Base-by-base conservation (phyloP, 2,888 invertebrate species). In the Eretmocerus hayati region DNA sequence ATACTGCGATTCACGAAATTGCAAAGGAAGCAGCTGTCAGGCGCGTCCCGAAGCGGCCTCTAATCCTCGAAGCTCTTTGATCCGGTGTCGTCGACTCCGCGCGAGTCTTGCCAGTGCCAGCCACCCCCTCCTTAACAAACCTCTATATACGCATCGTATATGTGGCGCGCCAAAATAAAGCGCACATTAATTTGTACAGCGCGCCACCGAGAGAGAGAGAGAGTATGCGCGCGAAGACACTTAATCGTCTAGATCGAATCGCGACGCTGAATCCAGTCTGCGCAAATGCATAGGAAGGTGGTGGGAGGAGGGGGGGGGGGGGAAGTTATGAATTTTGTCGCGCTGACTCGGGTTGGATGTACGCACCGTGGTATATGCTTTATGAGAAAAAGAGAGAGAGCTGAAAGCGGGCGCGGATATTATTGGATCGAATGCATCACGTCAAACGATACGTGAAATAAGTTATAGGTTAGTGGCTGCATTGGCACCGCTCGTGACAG, bases 381-480 rank as follows among this genome's bases (percentile, higher is more conserved):
- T n/a, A n/a, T n/a, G n/a, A n/a, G n/a, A n/a, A n/a, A n/a, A n/a
- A n/a, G n/a, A n/a, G n/a, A n/a, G n/a, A n/a, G n/a, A n/a, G n/a
- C n/a, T n/a, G n/a, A n/a, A n/a, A n/a, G 26, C 59, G 55, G 52
- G 47, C 59, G 53, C 60, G 64, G 70, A 69, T 71, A 71, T 71
- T 71, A 71, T 71, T 71, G 71, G 71, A 70, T 71, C 71, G 71
- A 71, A 71, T 71, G 70, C 68, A 71, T 71, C 71, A 71, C 64
- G 68, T 69, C 69, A 70, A 71, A 71, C 71, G 71, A 71, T 67
- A 67, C 71, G 71, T 71, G 69, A 71, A 71, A 71, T 71, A 71
- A 71, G 71, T 71, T 71, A 71, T 71, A 71, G 71, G 71, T 66
- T 71, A 69, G 69, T 70, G 69, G 71, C 70, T 71, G 70, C 71